Evolutionary conservation across 2,113 vertebrate species (phyloP), one percentile per base, ranked within the genome.

Genomic region (Terrapene triunguis): DNA sequence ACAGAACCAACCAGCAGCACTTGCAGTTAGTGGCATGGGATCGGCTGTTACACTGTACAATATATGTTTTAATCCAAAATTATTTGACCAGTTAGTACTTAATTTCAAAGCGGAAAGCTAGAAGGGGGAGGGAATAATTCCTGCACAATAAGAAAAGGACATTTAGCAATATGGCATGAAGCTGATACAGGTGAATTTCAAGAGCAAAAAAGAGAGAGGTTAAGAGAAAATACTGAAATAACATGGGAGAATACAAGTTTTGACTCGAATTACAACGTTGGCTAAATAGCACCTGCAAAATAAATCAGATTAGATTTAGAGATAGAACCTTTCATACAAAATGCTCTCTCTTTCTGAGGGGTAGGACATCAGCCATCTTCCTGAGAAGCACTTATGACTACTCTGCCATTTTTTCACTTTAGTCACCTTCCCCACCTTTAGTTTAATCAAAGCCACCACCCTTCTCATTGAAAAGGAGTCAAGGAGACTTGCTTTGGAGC

Each of bases 31-130:
- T n/a, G 19, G 50, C 17, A 1, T 0, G 19, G 80, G 8, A 27
- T 86, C n/a, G 65, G 8, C 2, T 91, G 88, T 76, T 84, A 22
- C 4, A 6, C 9, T 16, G 12, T 2, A 0, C 10, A 9, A 14
- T 11, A 54, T 47, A 44, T 0, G 0, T 21, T 38, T 84, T 21
- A 84, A 14, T 4, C 29, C 7, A 82, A 9, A 17, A 19, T 13
- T 69, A 55, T 5, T 27, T 0, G 2, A 69, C 82, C 32, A 29
- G 1, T 44, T 47, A 51, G 65, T 80, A 38, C 13, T 89, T 92
- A 38, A 54, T 86, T 51, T 89, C 22, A 69, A 24, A 83, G 22
- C 5, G 19, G 11, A 44, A 25, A 76, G 72, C 5, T 25, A 76
- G 72, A 44, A 25, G 22, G 38, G 22, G 38, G 38, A 44, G 21